phyloP scores from a whole-genome alignment of 2,888 invertebrate species.

The Spisula subtruncata region DNA sequence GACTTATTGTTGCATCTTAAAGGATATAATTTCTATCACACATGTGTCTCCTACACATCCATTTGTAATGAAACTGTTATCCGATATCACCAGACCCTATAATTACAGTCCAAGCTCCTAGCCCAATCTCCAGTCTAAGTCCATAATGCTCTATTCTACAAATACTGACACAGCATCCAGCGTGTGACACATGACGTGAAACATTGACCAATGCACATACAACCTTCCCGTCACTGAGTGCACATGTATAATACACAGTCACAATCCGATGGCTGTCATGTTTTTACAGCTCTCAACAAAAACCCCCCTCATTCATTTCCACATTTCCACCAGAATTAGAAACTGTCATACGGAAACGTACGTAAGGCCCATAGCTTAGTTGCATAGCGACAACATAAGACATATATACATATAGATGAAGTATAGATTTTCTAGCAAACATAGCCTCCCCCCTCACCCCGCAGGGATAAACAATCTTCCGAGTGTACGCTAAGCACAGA shows the following conservation, averaged over 20 bases:
- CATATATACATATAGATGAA: constrained; percentile 48
- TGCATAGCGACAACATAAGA: constrained; percentile 38
- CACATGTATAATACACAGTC: not conserved
- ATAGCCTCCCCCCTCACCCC: constrained; percentile 27
- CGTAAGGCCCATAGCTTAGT: constrained; percentile 38
- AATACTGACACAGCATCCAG: not conserved
- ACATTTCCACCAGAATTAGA: not conserved
- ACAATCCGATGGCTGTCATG: not conserved
- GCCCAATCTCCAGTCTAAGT: not conserved
- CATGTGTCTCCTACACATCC: too few species aligned
- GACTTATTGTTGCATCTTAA: not conserved
- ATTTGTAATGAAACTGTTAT: not conserved
- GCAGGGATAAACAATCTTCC: constrained; percentile 1
- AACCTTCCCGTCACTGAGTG: not conserved
- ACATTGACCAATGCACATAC: not conserved
- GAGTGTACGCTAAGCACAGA: constrained; percentile 29
- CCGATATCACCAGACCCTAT: not conserved
- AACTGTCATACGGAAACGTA: constrained; percentile 10
- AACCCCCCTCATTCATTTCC: not conserved
- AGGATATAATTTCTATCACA: not conserved
- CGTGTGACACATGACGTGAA: not conserved
- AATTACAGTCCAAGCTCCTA: constrained; percentile 10
- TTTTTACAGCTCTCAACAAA: not conserved
- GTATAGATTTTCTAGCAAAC: constrained; percentile 44
- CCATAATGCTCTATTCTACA: not conserved